phyloP scores from a whole-genome alignment of 2,113 vertebrate genomes.

The Elephantulus edwardii region DNA sequence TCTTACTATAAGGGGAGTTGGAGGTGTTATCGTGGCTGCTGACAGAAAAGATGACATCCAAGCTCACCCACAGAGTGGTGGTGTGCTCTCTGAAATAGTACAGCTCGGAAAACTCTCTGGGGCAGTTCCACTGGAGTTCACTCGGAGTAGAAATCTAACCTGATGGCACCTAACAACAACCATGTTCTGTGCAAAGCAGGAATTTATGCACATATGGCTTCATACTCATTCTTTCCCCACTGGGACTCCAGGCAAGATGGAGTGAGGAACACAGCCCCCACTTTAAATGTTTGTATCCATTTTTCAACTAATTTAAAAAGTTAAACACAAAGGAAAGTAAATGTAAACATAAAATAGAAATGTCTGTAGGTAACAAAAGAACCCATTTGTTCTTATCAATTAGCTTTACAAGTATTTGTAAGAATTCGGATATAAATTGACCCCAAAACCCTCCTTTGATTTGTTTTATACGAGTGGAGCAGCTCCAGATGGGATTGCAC shows the following conservation, averaged over 20 bases:
- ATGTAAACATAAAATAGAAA: too few relatives aligned
- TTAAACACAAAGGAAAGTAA: too few relatives aligned
- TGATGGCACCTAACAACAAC: not conserved
- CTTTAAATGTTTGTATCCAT: constrained; percentile 27
- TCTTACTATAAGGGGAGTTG: too few relatives aligned
- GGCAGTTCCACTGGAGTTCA: not conserved
- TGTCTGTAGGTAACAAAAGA: not conserved
- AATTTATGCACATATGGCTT: not conserved
- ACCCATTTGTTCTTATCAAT: not conserved
- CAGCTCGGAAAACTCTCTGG: not conserved
- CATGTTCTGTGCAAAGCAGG: not conserved
- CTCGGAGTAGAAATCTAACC: not conserved
- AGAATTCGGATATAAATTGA: not conserved
- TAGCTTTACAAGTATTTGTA: not conserved
- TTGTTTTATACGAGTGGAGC: not conserved
- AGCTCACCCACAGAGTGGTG: too few relatives aligned
- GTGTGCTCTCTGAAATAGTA: not conserved
- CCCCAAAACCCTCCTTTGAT: not conserved
- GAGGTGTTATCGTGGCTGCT: too few relatives aligned
- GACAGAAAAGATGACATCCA: too few relatives aligned
- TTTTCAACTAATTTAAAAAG: too few relatives aligned
- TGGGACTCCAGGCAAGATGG: not conserved
- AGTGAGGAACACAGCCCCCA: not conserved
- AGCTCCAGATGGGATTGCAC: not conserved
- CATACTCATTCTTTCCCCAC: not conserved